These are phyloP conservation scores for Tetragnatha versicolor DNA, from an alignment of 1,140 invertebrate species.

Conservation along the genomic window DNA sequence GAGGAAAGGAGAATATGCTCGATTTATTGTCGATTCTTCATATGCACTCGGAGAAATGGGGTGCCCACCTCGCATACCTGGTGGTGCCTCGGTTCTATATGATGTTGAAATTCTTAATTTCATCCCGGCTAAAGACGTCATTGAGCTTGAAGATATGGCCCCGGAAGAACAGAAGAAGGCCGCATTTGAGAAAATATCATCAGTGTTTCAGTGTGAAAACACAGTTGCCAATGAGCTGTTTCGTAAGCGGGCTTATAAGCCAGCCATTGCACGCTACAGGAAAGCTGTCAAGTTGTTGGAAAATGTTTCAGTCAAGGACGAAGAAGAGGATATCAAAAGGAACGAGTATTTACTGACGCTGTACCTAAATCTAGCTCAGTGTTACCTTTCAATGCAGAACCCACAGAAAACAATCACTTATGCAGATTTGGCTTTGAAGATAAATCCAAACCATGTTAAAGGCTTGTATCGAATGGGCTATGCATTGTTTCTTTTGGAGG, in stretches of 20 bases:
- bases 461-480: conserved; percentile 29
- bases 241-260: conserved; percentile 12
- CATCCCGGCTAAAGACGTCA: conserved; percentile 1
- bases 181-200: conserved; percentile 36
- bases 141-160: conserved; percentile 42
- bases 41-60: conserved; percentile 74
- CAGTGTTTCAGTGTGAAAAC: conserved; percentile 33
- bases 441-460: conserved; percentile 24
- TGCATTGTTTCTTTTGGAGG: neutral
- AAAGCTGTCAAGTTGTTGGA: conserved; percentile 68
- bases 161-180: conserved; percentile 41
- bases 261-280: conserved; percentile 65
- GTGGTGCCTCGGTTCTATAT: conserved; percentile 61
- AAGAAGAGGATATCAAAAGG: conserved; percentile 71
- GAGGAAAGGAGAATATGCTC: conserved; percentile 72
- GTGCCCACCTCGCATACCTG: conserved; percentile 72
- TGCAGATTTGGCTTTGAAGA: conserved; percentile 22
- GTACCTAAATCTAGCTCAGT: conserved; percentile 33
- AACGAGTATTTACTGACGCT: conserved; percentile 69
- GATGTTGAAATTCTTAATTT: conserved; percentile 54
- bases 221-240: conserved; percentile 61
- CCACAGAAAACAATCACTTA: conserved; percentile 10
- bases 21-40: conserved; percentile 73
- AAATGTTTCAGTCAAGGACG: conserved; percentile 68
- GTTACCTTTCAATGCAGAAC: conserved; percentile 18